Conservation (phyloP, 2,113 vertebrate genomes). For the Amblyopsis rosae region DNA sequence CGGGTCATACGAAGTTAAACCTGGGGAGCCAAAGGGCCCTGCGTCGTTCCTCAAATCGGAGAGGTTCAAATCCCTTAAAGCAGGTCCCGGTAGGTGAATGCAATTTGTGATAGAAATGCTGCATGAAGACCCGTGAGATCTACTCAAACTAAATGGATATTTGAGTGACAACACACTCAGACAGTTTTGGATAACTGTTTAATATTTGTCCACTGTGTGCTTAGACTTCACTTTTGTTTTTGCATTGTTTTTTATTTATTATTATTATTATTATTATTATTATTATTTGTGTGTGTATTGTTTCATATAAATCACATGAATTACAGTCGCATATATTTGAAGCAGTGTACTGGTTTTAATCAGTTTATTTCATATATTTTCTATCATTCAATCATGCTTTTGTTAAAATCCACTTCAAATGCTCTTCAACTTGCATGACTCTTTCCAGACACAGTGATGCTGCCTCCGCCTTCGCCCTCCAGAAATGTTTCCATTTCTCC, state of each 20-base stretch:
- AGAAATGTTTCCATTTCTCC: slow-evolving; percentile 58
- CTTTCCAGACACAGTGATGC: slow-evolving; percentile 27
- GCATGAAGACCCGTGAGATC: too few species aligned
- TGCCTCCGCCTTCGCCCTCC: slow-evolving; percentile 53
- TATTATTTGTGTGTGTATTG: not conserved
- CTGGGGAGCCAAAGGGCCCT: slow-evolving; percentile 74
- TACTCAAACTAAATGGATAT: too few species aligned
- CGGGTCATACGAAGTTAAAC: slow-evolving; percentile 77
- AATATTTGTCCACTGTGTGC: too few species aligned
- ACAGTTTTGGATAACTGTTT: too few species aligned
- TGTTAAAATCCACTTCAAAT: too few species aligned
- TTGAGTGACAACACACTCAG: too few species aligned
- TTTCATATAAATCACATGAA: not conserved
- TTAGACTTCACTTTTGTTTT: not conserved
- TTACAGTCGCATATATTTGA: too few species aligned
- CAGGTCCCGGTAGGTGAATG: slow-evolving; percentile 79
- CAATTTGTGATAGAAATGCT: not conserved
- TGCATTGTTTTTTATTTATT: not conserved
- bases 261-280: too few species aligned
- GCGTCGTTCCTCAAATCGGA: slow-evolving; percentile 82
- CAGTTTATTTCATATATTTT: too few species aligned
- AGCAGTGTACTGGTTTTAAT: too few species aligned
- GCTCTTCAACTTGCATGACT: too few species aligned
- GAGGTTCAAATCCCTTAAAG: slow-evolving; percentile 67
- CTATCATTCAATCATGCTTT: too few species aligned